These are phyloP conservation scores for Fundulus diaphanus DNA, from an alignment of 2,797 vertebrate genomes.

Conservation along the genomic window DNA sequence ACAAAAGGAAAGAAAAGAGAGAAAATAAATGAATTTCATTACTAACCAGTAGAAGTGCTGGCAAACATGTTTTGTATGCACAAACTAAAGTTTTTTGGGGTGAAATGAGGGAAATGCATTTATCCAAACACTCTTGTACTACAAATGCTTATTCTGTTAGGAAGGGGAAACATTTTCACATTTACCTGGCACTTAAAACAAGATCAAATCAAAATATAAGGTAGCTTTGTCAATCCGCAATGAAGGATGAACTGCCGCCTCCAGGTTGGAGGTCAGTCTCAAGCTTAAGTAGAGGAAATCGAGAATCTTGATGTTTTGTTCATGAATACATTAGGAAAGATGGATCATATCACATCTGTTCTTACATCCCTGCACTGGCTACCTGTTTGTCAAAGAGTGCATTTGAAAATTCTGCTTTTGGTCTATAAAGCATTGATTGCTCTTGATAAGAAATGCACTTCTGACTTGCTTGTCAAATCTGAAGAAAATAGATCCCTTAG, in stretches of 20 bases:
- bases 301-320: no score
- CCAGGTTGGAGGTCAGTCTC: no score
- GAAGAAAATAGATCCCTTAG: no score
- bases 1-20: background rate
- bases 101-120: background rate
- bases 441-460: no score
- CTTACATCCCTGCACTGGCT: no score
- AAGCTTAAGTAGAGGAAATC: no score
- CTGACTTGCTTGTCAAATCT: no score
- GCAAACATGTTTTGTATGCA: background rate
- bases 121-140: background rate
- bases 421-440: no score
- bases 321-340: no score
- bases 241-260: background rate
- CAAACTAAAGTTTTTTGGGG: background rate
- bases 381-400: no score
- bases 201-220: background rate
- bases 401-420: no score
- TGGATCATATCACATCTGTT: no score
- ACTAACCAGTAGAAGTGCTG: background rate
- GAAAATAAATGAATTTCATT: background rate
- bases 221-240: background rate
- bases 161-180: background rate
- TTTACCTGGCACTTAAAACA: background rate
- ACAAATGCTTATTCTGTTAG: background rate